Evolutionary conservation across 2,888 invertebrate species (phyloP), one percentile per base, ranked within the genome.

Genomic region (Zonitis immaculata): DNA sequence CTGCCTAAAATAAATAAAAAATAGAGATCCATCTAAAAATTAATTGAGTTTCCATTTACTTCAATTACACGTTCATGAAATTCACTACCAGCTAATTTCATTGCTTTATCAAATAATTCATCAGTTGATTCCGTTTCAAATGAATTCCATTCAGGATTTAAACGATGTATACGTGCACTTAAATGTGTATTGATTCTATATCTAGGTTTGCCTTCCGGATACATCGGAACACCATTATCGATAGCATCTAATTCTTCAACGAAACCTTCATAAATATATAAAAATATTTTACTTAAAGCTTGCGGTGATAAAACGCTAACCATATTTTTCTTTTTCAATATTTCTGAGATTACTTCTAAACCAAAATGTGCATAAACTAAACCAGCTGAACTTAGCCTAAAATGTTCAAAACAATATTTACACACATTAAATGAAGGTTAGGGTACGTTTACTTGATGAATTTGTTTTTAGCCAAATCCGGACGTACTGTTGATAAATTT

Each of bases 171-270:
- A 62, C 96, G 79, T 0, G 83, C 76, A 68, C 90, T 87, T 8
- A 97, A 69, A 72, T 87, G 81, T 0, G 95, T 91, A 1, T 82
- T 81, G n/a, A 95, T 89, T 57, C 80, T 80, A 72, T 94, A 95
- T 26, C 76, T 78, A 0, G 88, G 86, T 67, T 87, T 84, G 1
- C 83, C 88, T 39, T 86, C 83, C 57, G 82, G 84, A 59, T 69
- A 75, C 80, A 91, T 88, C 0, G 87, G 85, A 0, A 97, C 81
- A n/a, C 98, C 99, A 78, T 99, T 99, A 73, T 99, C 99, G 50
- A 97, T 89, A 1, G 90, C 98, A 77, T 99, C 99, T 54, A 99
- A 82, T 80, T 97, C 96, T 77, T 89, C 87, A 11, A 99, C 85
- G 50, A 98, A 89, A 52, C 82, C 82, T 59, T 89, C 86, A 73